Base-by-base conservation (phyloP, 2,113 vertebrate genomes). In the Triplophysa tibetana region DNA sequence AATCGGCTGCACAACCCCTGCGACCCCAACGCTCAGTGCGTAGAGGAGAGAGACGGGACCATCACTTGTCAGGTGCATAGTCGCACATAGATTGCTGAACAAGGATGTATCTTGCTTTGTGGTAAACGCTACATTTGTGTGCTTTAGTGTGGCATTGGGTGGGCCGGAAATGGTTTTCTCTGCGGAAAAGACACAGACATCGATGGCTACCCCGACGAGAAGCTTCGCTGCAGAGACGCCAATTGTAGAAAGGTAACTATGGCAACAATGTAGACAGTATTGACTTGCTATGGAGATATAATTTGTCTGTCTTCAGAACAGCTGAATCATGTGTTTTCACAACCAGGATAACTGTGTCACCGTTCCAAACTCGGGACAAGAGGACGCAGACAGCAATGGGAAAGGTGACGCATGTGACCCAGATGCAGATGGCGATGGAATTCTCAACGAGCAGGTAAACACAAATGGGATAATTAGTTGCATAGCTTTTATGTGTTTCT, bases 181-280 rank as follows among this genome's bases (percentile, higher is more conserved):
- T 99, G 98, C 1, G 97, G 96, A 77, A 98, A 96, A 90, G 98
- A 99, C 58, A 92, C 97, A 0, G 98, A 99, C 88, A 99, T 99
- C 9, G 98, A 99, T 21, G 96, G 98, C 69, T 98, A 98, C 84
- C 97, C 98, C 0, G 96, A 99, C 0, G 96, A 97, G 84, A 95
- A 97, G 77, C 94, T 99, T 43, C 90, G 90, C 1, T 99, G 98
- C 89, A 93, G 95, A 69, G 91, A 96, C 84, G 66, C 83, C 26
- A 94, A 77, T 76, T 99, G 98, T 88, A 96, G 82, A 90, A 99
- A 97, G 94, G 98, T 98, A 90, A 88, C 43, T 3, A 48, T 70
- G 24, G 19, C 19, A 7, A 41, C 68, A 19, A 69, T 78, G 29
- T 16, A 50, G 58, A 50, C 29, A 8, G 60, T 26, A 64, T n/a